Evolutionary conservation across 23 tunicate species (phyloP).

Genomic region (Ciona savignyi): DNA sequence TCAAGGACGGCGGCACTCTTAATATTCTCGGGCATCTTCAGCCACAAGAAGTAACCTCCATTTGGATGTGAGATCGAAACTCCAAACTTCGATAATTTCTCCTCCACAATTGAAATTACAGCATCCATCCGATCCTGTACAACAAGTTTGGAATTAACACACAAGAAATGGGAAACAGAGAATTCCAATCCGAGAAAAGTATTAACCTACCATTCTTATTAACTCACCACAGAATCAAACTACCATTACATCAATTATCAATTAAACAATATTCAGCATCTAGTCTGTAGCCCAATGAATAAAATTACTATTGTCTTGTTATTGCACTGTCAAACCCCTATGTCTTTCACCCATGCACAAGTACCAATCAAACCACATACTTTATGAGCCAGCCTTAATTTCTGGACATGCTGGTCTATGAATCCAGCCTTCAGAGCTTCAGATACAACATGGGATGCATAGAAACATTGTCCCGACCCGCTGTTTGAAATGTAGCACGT

Average conservation of each 20-base stretch:
- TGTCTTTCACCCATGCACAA: too few relatives aligned
- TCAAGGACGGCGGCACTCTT: conserved; percentile 23
- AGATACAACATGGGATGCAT: conserved; percentile 6
- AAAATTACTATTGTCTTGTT: too few relatives aligned
- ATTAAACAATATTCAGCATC: too few relatives aligned
- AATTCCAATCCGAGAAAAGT: too few relatives aligned
- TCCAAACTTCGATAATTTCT: conserved; percentile 8
- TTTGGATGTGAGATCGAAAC: conserved; percentile 26
- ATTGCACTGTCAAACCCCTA: too few relatives aligned
- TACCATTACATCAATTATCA: too few relatives aligned
- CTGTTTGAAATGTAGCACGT: conserved; percentile 13
- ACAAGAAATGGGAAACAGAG: too few relatives aligned
- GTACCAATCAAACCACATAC: too few relatives aligned
- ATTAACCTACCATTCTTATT: too few relatives aligned
- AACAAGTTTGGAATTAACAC: too few relatives aligned
- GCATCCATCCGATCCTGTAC: conserved; percentile 20
- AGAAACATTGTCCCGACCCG: conserved; percentile 25
- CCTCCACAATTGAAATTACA: conserved; percentile 4
- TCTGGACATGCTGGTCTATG: conserved; percentile 16
- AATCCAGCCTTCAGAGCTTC: conserved; percentile 14
- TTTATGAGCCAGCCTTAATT: background rate
- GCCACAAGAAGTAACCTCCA: conserved; percentile 54
- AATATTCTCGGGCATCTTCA: conserved; percentile 26
- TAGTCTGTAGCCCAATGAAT: too few relatives aligned
- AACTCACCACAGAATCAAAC: too few relatives aligned